Evolutionary conservation across 2,888 invertebrate species (phyloP), one percentile per base, ranked within the genome.

Genomic region (Caenorhabditis virilis): DNA sequence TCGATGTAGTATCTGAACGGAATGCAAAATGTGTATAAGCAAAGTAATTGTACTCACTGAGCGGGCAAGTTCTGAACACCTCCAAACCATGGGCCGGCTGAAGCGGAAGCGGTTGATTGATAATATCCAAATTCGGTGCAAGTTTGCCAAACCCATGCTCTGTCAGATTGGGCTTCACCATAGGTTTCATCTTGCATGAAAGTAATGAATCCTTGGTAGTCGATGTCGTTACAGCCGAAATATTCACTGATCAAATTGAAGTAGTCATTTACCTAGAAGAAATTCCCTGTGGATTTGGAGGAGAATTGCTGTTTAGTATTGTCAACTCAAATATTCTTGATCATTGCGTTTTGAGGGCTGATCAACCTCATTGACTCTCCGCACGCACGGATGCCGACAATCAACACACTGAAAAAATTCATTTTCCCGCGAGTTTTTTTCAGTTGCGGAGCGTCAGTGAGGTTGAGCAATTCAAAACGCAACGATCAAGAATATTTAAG

Each of bases 81-180:
- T 22, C 69, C 67, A 49, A 63, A 72, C 57, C 56, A 72, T 35
- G 72, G 72, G 1, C 72, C 72, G 25, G 68, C 65, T 20, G 45
- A 58, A n/a, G 43, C 35, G 18, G 61, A 66, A 16, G 66, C 88
- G 0, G 93, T 92, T 0, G 92, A 91, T 86, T 95, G 95, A 84
- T 90, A 95, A 84, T 91, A 95, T 22, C 94, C 95, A 84, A 94
- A 95, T 84, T 95, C 95, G 0, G 91, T 92, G 83, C 95, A 95
- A 0, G 94, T 94, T 85, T 95, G 95, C 84, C 93, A 95, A 60
- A 88, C 89, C 95, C 94, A 95, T 79, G 92, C 91, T 0, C 94
- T 89, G 43, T 63, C 74, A 0, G 65, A 65, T 49, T 65, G 65
- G 43, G 60, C 56, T 11, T 69, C 62, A 16, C 69, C 65, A 53